Evolutionary conservation across 2,888 invertebrate species (phyloP).

Genomic region (Eumerus sabulonum): DNA sequence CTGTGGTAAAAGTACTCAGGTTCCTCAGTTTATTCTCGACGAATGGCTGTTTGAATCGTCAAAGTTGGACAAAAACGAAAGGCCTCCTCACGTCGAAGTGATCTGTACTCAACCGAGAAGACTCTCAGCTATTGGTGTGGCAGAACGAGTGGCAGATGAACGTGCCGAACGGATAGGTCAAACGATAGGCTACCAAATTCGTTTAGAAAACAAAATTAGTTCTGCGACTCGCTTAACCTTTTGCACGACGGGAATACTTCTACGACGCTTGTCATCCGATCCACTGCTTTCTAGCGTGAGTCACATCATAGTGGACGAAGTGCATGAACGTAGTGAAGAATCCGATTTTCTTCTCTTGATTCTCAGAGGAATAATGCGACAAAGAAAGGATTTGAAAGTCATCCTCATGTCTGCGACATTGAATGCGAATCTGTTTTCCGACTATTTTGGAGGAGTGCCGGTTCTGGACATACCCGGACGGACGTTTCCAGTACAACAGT

Average conservation of each 20-base stretch:
- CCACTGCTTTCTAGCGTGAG: slow-evolving; percentile 87
- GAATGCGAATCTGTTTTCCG: slow-evolving; percentile 90
- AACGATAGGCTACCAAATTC: slow-evolving; percentile 84
- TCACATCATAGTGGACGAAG: slow-evolving; percentile 93
- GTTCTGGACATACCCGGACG: slow-evolving; percentile 90
- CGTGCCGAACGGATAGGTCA: slow-evolving; percentile 83
- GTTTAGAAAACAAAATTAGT: slow-evolving; percentile 89
- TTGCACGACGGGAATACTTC: slow-evolving; percentile 95
- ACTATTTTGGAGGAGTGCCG: slow-evolving; percentile 89
- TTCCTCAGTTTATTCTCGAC: slow-evolving; percentile 96
- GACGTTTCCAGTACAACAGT: slow-evolving; percentile 90
- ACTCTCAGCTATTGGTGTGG: slow-evolving; percentile 94
- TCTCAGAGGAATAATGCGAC: slow-evolving; percentile 86
- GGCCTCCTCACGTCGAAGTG: slow-evolving; percentile 86
- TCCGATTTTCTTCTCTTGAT: slow-evolving; percentile 94
- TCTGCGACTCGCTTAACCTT: slow-evolving; percentile 90
- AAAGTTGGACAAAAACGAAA: slow-evolving; percentile 79
- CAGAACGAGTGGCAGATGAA: slow-evolving; percentile 94
- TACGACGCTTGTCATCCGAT: slow-evolving; percentile 90
- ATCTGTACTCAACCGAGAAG: slow-evolving; percentile 95
- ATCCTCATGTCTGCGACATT: slow-evolving; percentile 96
- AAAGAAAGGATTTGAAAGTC: slow-evolving; percentile 87
- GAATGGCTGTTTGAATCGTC: slow-evolving; percentile 84
- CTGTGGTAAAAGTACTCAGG: slow-evolving; percentile 91
- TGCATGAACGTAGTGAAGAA: slow-evolving; percentile 94